Base-by-base conservation (phyloP, 1,140 invertebrate species). In the Lepidurus apus region DNA sequence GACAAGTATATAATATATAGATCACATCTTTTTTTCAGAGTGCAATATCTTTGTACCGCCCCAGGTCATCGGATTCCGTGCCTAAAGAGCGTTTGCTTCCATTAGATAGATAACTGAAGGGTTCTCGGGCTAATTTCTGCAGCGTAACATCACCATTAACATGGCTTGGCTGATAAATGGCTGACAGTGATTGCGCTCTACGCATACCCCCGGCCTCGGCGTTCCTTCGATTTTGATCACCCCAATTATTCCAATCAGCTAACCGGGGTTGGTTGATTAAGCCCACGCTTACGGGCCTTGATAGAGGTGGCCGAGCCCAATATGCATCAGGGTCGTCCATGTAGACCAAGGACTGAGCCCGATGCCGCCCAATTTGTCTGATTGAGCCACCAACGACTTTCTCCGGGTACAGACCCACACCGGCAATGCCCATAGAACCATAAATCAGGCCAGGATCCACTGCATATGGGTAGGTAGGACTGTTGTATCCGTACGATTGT, bases 231-330 rank as follows among this genome's bases (percentile, higher is more conserved):
- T 75, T 45, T 24, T 42, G 42, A 75, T 26, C 45, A 42, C n/a
- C 4, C 76, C 76, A 65, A 47, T 44, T 43, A 24, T 45, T 42
- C 43, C 26, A 65, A 13, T 75, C 26, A 1, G 73, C 44, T 4
- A 45, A 44, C 17, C 43, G 24, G n/a, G 65, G 78, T 7, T 44
- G 43, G 74, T 83, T 82, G 8, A 84, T 80, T 74, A 83, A 83
- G 24, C 81, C 80, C 75, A 82, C 80, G 43, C 81, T 82, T 3
- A 83, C 82, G 10, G 83, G 82, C 24, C 83, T 74, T 7, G 83
- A 84, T 24, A 83, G 81, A 42, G 82, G 82, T 1, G 83, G 81
- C 73, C 81, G 74, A 75, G 79, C 79, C 82, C 82, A 82, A 42
- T 83, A 84, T 45, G 82, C 82, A 43, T 83, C 82, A 74, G 81